These are phyloP conservation scores for Acrobasis consociella DNA, from an alignment of 2,888 invertebrate species.

Conservation along the genomic window DNA sequence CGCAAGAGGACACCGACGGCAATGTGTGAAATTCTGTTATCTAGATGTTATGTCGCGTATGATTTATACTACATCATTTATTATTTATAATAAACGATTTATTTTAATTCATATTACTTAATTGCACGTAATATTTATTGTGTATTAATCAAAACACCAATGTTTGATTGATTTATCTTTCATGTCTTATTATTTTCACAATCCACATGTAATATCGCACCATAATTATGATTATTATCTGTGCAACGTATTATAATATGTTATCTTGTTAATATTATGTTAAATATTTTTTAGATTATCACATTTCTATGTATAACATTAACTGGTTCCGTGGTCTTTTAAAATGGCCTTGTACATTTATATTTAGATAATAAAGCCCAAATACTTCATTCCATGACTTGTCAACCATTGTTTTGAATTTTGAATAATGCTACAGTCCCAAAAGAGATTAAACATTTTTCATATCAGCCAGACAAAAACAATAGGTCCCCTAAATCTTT, in stretches of 20 bases:
- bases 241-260: constrained; percentile 3
- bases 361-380: not conserved
- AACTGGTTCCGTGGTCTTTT: not conserved
- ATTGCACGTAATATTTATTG: constrained; percentile 6
- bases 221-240: constrained; percentile 17
- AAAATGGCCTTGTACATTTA: not conserved
- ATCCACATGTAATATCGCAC: constrained; percentile 22
- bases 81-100: not conserved
- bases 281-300: constrained; percentile 22
- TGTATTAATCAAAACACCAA: not conserved
- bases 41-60: constrained; percentile 20
- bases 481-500: constrained; percentile 69
- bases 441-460: constrained; percentile 49
- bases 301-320: constrained; percentile 2
- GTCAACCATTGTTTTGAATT: constrained; percentile 28
- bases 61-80: not conserved
- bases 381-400: constrained; percentile 24
- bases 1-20: constrained; percentile 1
- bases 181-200: constrained; percentile 19
- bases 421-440: constrained; percentile 24
- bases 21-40: not conserved
- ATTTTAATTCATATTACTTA: constrained; percentile 22
- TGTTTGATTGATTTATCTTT: constrained; percentile 30
- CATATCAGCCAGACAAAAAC: constrained; percentile 61
- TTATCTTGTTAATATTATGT: constrained; percentile 15